A percentile compares a stretch with the other conserved stretches of the same genome.
Evolutionary conservation across 2,113 vertebrate species (phyloP).

Genomic region (Eretmochelys imbricata): DNA sequence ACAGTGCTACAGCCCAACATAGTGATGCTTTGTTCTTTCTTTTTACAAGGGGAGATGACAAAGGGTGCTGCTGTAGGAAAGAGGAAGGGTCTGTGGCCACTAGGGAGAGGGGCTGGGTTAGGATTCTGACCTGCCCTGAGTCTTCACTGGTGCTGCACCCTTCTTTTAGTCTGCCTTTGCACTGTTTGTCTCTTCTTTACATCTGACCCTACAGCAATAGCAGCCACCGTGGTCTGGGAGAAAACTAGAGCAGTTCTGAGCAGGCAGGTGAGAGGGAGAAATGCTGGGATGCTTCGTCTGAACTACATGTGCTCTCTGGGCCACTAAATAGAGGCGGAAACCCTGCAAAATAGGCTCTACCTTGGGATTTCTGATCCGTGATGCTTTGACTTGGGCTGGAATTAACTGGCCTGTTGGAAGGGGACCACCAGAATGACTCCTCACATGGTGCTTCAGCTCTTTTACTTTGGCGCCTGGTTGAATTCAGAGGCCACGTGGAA

Average conservation of each 20-base stretch:
- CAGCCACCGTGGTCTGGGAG: background rate
- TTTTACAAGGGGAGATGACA: background rate
- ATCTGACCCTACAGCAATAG: background rate
- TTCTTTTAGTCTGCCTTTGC: background rate
- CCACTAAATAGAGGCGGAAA: constrained; percentile 18
- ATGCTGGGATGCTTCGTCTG: constrained; percentile 11
- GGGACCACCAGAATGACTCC: background rate
- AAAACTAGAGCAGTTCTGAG: background rate
- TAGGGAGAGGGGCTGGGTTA: rapidly evolving
- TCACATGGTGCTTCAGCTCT: background rate
- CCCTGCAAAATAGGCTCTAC: constrained; percentile 26
- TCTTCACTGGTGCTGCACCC: background rate
- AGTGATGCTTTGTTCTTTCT: background rate
- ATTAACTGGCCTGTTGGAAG: constrained; percentile 46
- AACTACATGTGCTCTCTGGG: constrained; percentile 6
- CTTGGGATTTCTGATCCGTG: constrained; percentile 43
- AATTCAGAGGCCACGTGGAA: rapidly evolving
- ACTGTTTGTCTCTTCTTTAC: background rate
- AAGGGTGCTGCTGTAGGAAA: background rate
- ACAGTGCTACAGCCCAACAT: background rate
- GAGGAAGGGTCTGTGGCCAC: rapidly evolving
- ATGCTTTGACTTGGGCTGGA: background rate
- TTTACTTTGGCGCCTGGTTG: rapidly evolving
- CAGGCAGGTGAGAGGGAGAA: background rate
- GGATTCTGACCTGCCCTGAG: background rate